Evolutionary conservation across 1,140 invertebrate genomes (phyloP), one percentile per base, ranked within the genome.

Genomic region (Cotesia typhae): DNA sequence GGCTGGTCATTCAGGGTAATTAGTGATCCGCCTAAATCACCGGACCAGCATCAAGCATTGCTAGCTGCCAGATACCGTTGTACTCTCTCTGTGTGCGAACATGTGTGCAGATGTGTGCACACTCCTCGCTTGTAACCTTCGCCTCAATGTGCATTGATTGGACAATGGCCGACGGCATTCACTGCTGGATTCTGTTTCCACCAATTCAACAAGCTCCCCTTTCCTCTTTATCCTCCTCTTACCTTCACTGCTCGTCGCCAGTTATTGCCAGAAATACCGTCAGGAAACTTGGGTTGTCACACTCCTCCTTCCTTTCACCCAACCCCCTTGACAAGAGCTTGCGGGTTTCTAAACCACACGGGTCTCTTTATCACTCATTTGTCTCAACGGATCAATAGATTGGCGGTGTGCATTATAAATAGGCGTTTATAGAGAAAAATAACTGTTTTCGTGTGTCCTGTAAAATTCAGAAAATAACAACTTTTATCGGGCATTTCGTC

Each of bases 21-120:
- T 84, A 84, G 82, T 66, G 70, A 72, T 65, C 70, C 74, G 73
- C 77, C 76, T 83, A 83, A 83, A 84, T 85, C 80, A 81, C 77
- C 74, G 73, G 75, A 78, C 77, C 75, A 77, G 75, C 76, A 79
- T 81, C 77, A 75, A 77, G 75, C 76, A 79, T 81, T 78, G 76
- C 77, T 74, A 66, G 76, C 76, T 82, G 77, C 78, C 76, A 81
- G 80, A 79, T 81, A 81, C 74, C 78, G 74, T 74, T 73, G 78
- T 60, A 72, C 77, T 67, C 70, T 47, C 10, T 10, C 41, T 47
- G 10, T 78, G 75, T 83, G 77, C 71, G 81, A 79, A 75, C 78
- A 78, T 78, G 52, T 71, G 14, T 60, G 41, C 41, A 9, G 6
- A 47, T 9, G 41, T 47, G 10, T 47, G 41, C 10, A 47, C 6